Evolutionary conservation across 2,888 invertebrate genomes (phyloP), one percentile per base, ranked within the genome.

Genomic region (Lithophane semibrunnea): DNA sequence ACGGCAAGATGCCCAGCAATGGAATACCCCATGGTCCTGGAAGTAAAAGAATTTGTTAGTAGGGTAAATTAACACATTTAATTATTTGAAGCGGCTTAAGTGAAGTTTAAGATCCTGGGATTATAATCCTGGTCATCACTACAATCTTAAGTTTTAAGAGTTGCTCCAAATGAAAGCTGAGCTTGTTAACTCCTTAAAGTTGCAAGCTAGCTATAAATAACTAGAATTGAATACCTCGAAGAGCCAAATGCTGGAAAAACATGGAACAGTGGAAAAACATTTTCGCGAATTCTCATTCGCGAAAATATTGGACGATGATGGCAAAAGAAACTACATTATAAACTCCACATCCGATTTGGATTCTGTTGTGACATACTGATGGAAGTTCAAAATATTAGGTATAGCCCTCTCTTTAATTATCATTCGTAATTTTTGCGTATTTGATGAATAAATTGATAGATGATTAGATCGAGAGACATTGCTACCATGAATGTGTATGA

Each of bases 11-110:
- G 54, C 99, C 99, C 52, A 98, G 93, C 58, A 98, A 93, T 16
- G 98, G 98, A 44, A 98, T 91, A 7, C 99, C 98, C 98, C 98
- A 98, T 29, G 99, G 98, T 44, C 99, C 98, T 63, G 98, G 56
- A 82, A 86, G 44, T 29, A 54, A 9, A 18, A 60, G 5, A 44
- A 56, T 1, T 60, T 3, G 13, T 79, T 56, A 60, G 47, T 47
- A 63, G 16, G 3, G 49, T n/a, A 67, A 24, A 44, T 52, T 12
- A 52, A 52, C n/a, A 37, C 1, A n/a, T 29, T 29, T 8, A 4
- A 21, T 21, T 67, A 24, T 24, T 21, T 24, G 29, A 47, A 24
- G 37, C 21, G 5, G 5, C 29, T 29, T 29, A 29, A 29, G 29
- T 29, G 29, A 29, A 1, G 16, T 24, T 1, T 58, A 13, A 13